phyloP scores from a whole-genome alignment of 1,140 invertebrate genomes.

The Battus philenor region DNA sequence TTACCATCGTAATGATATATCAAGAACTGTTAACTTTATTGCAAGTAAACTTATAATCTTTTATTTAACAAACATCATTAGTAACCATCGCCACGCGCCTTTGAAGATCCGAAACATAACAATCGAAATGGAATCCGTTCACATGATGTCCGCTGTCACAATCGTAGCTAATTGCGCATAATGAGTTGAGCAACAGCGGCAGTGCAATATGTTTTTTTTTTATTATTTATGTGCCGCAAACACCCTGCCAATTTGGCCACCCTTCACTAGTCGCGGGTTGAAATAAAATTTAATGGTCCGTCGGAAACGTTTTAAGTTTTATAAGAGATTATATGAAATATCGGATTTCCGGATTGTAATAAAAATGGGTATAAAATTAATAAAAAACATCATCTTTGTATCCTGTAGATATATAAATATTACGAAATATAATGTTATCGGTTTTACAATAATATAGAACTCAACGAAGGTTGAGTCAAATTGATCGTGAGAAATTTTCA shows the following conservation, averaged over 20 bases:
- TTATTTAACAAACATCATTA: constrained; percentile 6
- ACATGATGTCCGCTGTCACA: constrained; percentile 62
- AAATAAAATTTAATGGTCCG: constrained; percentile 72
- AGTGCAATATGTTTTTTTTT: constrained; percentile 69
- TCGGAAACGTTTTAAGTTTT: constrained; percentile 44
- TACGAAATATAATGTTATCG: too few relatives aligned
- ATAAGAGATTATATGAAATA: constrained; percentile 40
- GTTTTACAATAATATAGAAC: too few relatives aligned
- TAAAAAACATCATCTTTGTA: too few relatives aligned
- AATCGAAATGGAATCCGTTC: constrained; percentile 56
- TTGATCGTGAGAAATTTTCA: too few relatives aligned
- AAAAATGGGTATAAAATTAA: constrained; percentile 11
- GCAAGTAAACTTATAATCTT: too few relatives aligned
- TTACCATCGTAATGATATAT: too few relatives aligned
- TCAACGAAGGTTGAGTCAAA: too few relatives aligned
- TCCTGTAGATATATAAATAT: too few relatives aligned
- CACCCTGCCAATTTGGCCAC: constrained; percentile 53
- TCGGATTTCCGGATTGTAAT: constrained; percentile 61
- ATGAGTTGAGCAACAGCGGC: constrained; percentile 61
- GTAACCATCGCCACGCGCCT: constrained; percentile 31
- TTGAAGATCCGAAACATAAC: constrained; percentile 20
- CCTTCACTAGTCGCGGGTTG: constrained; percentile 48
- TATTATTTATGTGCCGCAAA: constrained; percentile 63
- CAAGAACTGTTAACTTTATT: too few relatives aligned
- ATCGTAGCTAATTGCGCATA: constrained; percentile 74